Percentiles rank a stretch among this genome's conserved stretches.
These are phyloP conservation scores for Macroramphosus scolopax DNA, from an alignment of 2,797 vertebrate species.

Conservation along the genomic window DNA sequence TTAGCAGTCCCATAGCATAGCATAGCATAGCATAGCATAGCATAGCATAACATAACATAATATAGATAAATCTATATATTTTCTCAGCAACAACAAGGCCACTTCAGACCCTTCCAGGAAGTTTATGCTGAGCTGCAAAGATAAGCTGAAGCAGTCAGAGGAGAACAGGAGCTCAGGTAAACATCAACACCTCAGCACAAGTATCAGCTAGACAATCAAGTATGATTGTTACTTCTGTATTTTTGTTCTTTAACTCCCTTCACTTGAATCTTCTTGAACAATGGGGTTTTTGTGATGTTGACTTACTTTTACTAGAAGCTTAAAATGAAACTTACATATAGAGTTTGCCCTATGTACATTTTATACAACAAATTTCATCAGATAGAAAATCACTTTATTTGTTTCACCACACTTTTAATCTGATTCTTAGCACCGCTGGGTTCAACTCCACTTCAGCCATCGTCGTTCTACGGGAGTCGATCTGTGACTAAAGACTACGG, in stretches of 20 bases:
- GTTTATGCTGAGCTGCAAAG: constrained; percentile 89
- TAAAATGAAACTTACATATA: no score
- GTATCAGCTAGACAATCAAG: no score
- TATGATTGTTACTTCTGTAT: no score
- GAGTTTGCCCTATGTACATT: no score
- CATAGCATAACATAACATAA: not conserved
- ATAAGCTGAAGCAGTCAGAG: constrained; percentile 91
- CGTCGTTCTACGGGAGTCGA: constrained; percentile 91
- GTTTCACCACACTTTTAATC: not conserved
- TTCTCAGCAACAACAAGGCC: constrained; percentile 92
- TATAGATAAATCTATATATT: not conserved
- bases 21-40: no score
- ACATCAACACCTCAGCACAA: not conserved
- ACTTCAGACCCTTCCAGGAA: constrained; percentile 87
- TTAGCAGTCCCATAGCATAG: no score
- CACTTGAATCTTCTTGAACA: no score
- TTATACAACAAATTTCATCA: not conserved
- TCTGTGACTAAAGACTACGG: constrained; percentile 87
- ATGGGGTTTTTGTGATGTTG: no score
- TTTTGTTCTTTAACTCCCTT: no score
- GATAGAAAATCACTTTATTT: not conserved
- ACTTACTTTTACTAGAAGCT: no score
- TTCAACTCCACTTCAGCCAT: constrained; percentile 87
- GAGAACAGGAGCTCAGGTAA: constrained; percentile 88
- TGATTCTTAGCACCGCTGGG: constrained; percentile 75